phyloP scores from a whole-genome alignment of 2,797 vertebrate species.

The Nyctalus aviator region DNA sequence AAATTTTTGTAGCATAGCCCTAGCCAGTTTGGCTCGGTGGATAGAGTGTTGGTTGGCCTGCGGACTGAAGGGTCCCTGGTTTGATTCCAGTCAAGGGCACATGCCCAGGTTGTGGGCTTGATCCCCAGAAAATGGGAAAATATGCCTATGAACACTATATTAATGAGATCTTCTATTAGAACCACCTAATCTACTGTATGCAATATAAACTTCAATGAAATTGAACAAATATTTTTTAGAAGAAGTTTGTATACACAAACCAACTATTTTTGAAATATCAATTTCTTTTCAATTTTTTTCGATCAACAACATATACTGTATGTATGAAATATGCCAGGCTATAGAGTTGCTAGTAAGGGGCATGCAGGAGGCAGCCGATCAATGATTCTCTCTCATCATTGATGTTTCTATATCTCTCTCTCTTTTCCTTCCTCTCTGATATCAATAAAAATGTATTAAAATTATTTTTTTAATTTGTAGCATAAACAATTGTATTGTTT shows the following conservation, averaged over 20 bases:
- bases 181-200: neutral
- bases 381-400: too few relatives aligned
- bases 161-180: neutral
- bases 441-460: too few relatives aligned
- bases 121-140: neutral
- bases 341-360: neutral
- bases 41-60: too few relatives aligned
- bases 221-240: neutral
- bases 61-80: too few relatives aligned
- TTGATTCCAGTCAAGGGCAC: too few relatives aligned
- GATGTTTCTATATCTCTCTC: too few relatives aligned
- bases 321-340: neutral
- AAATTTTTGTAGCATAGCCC: neutral
- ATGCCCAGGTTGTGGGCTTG: too few relatives aligned
- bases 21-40: too few relatives aligned
- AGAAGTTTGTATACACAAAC: neutral
- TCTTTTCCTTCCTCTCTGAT: too few relatives aligned
- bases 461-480: neutral
- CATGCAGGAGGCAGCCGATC: too few relatives aligned
- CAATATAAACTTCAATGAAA: neutral
- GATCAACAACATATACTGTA: neutral
- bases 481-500: constrained; percentile 7
- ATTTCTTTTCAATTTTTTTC: neutral
- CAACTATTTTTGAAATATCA: neutral
- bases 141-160: neutral